Evolutionary conservation across 2,888 invertebrate species (phyloP), one percentile per base, ranked within the genome.

Genomic region (Thymelicus acteon): DNA sequence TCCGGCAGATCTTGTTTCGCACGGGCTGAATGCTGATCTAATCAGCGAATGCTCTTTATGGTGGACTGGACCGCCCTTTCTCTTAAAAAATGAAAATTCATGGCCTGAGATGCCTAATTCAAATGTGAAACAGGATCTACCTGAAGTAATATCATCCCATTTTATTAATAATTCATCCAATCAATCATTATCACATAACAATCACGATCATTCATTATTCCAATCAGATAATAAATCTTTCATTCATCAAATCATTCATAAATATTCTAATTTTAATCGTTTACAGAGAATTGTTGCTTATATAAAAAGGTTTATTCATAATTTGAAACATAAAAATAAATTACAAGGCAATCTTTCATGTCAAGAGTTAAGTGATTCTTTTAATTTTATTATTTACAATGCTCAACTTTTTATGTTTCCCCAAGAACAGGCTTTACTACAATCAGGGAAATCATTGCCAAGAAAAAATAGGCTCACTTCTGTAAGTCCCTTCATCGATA

Each of bases 1-100:
- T 57, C 24, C 57, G 57, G 57, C 57, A 31, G 57, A 57, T 31
- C 31, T 57, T 57, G 57, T 57, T 57, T 31, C 31, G 10, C 2
- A 2, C 3, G 57, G 57, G 57, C 57, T 57, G 57, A 57, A 57
- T 31, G 31, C 57, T 19, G 19, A 57, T 49, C 15, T 15, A 0
- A n/a, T 49, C 49, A 49, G 49, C 49, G 15, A 49, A 0, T 15
- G 49, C 15, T 15, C 57, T 13, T 57, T 57, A 15, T 52, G 52
- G 52, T 52, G 52, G 52, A 15, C 52, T 5, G 52, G 19, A 7
- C 52, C 52, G 15, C 19, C 15, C 7, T 52, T 52, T 52, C 19
- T 6, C 2, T 52, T 52, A 10, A 6, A 52, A 52, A 10, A 19
- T 19, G 15, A 52, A 19, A 19, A 0, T 19, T 15, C 4, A 6